Evolutionary conservation across 2,888 invertebrate genomes (phyloP).

Genomic region (Calameuta filiformis): DNA sequence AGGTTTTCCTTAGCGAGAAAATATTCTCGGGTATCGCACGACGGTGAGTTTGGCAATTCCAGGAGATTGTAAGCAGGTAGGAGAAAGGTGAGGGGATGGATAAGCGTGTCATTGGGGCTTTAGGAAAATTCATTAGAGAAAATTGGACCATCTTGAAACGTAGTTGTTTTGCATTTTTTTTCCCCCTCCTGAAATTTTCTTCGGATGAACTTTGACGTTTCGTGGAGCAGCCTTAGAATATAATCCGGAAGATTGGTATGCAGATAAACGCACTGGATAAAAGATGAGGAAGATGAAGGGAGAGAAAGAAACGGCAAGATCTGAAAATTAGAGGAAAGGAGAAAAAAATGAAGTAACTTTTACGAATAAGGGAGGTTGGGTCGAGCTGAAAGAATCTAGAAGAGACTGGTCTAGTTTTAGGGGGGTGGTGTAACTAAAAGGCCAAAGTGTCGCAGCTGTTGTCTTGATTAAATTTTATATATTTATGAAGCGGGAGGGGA

Average conservation of each 20-base stretch:
- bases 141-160: background rate
- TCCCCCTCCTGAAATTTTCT: background rate
- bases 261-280: background rate
- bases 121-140: background rate
- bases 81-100: background rate
- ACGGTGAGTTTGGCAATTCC: background rate
- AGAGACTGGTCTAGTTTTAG: background rate
- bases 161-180: background rate
- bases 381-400: background rate
- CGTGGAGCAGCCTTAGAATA: background rate
- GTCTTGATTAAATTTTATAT: conserved; percentile 26
- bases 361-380: background rate
- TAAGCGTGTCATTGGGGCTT: background rate
- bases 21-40: background rate
- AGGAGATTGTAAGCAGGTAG: background rate
- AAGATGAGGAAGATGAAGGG: background rate
- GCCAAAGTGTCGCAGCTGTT: background rate
- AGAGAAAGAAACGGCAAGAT: background rate
- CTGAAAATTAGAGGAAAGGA: background rate
- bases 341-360: background rate
- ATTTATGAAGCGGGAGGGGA: background rate
- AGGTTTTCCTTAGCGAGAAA: background rate
- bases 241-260: background rate
- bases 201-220: background rate
- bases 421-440: background rate